A percentile compares a stretch with the other conserved stretches of the same genome.
These are phyloP conservation scores for Aphodius sticticus DNA, from an alignment of 2,888 invertebrate genomes.

Conservation along the genomic window DNA sequence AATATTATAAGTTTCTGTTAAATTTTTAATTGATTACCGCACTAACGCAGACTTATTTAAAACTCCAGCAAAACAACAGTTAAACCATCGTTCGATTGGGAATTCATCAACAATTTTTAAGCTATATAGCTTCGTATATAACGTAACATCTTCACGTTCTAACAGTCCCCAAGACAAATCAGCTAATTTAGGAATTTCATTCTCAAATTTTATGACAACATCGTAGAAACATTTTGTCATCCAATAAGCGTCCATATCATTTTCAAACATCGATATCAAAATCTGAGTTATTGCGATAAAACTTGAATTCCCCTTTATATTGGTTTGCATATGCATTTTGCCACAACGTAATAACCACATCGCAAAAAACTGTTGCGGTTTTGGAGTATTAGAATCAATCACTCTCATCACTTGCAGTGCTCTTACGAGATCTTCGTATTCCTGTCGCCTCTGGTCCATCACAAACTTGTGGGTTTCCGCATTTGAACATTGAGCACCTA, in stretches of 20 bases:
- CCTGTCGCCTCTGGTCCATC: constrained; percentile 74
- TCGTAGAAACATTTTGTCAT: constrained; percentile 79
- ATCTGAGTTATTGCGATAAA: constrained; percentile 74
- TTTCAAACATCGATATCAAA: constrained; percentile 75
- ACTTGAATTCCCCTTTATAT: constrained; percentile 60
- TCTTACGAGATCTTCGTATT: constrained; percentile 77
- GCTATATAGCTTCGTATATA: constrained; percentile 74
- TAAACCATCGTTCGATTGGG: constrained; percentile 81
- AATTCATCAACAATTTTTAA: constrained; percentile 70
- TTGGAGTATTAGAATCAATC: constrained; percentile 70
- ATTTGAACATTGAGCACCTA: constrained; percentile 81
- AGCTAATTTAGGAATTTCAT: constrained; percentile 71
- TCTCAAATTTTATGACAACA: constrained; percentile 71
- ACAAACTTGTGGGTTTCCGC: constrained; percentile 80
- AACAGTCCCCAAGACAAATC: constrained; percentile 73
- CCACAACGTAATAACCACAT: constrained; percentile 86
- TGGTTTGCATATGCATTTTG: constrained; percentile 62
- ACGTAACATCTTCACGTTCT: constrained; percentile 78
- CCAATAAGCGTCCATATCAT: constrained; percentile 85
- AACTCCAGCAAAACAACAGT: constrained; percentile 82
- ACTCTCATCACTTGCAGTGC: constrained; percentile 75
- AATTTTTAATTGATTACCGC: constrained; percentile 64
- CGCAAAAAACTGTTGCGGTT: constrained; percentile 73
- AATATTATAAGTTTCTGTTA: constrained; percentile 19
- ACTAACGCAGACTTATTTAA: constrained; percentile 80